Evolutionary conservation across 2,888 invertebrate species (phyloP), one percentile per base, ranked within the genome.

Genomic region (Rhagophthalmus giganteus): DNA sequence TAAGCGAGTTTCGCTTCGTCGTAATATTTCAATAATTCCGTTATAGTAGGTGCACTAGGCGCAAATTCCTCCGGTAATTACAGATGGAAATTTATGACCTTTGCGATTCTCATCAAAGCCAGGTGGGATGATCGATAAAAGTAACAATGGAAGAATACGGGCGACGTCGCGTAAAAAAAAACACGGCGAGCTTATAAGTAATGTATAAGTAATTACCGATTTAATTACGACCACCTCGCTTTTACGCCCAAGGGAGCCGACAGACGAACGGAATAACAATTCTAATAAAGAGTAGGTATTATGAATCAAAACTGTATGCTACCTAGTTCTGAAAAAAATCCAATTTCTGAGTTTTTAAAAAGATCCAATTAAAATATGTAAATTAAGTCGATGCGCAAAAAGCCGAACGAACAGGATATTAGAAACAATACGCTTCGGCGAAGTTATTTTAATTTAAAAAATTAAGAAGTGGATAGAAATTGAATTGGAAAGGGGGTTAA

Each of bases 331-430:
- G 20, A 20, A 20, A 20, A 38, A 28, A 28, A 39, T 30, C 15
- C 30, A 28, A 39, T 30, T 16, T 27, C 14, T 11, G 39, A 25
- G 39, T 37, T 39, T 27, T 44, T 35, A 27, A 34, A n/a, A 44
- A 35, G 32, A 35, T 16, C 34, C 44, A 44, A 44, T 44, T 44
- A 44, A 44, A 44, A 44, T 44, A 44, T 44, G 44, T 10, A 44
- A 35, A 44, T 44, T 15, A 28, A 32, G 10, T n/a, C 14, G 12
- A 27, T 27, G 28, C 26, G 37, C 37, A 26, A 13, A 39, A 30
- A 39, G 39, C 16, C 39, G 28, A 39, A 30, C 39, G 39, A 12
- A 37, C 39, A 39, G 39, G 39, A 44, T 44, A 44, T 44, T 35
- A 44, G 35, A 44, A 44, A 44, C 35, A 44, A 44, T 35, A 20